phyloP scores from a whole-genome alignment of 2,888 invertebrate genomes.

The Lepidochrysops patricia region DNA sequence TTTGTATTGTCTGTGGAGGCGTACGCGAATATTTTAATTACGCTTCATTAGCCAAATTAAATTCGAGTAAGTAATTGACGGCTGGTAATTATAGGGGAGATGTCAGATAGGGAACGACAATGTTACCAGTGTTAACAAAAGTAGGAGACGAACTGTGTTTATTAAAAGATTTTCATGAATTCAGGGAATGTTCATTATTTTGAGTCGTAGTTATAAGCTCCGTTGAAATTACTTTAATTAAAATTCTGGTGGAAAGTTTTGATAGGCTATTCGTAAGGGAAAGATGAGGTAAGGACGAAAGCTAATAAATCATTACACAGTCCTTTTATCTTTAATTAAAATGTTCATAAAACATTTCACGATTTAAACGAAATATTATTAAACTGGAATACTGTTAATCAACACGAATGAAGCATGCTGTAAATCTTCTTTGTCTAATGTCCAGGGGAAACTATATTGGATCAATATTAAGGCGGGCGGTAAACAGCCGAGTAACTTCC shows the following conservation, averaged over 20 bases:
- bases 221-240: slow-evolving; percentile 14
- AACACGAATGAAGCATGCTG: not conserved
- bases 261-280: not conserved
- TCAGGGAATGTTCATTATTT: slow-evolving; percentile 8
- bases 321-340: not conserved
- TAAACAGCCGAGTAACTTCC: not conserved
- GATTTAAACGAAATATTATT: not conserved
- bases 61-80: slow-evolving; percentile 69
- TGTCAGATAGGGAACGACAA: slow-evolving; percentile 40
- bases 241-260: slow-evolving; percentile 13
- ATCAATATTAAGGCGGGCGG: not conserved
- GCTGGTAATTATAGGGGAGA: slow-evolving; percentile 54
- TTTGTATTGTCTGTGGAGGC: slow-evolving; percentile 45
- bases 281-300: not conserved
- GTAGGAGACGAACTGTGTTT: slow-evolving; percentile 15
- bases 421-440: not conserved
- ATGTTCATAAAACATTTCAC: not conserved
- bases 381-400: not conserved
- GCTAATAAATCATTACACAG: slow-evolving; percentile 7
- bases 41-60: slow-evolving; percentile 73
- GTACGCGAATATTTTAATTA: slow-evolving; percentile 72
- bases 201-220: slow-evolving; percentile 5
- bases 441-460: not conserved
- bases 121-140: slow-evolving; percentile 39
- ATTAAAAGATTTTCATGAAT: slow-evolving; percentile 16